phyloP scores from a whole-genome alignment of 2,888 invertebrate genomes.

The Drosophila lutescens region DNA sequence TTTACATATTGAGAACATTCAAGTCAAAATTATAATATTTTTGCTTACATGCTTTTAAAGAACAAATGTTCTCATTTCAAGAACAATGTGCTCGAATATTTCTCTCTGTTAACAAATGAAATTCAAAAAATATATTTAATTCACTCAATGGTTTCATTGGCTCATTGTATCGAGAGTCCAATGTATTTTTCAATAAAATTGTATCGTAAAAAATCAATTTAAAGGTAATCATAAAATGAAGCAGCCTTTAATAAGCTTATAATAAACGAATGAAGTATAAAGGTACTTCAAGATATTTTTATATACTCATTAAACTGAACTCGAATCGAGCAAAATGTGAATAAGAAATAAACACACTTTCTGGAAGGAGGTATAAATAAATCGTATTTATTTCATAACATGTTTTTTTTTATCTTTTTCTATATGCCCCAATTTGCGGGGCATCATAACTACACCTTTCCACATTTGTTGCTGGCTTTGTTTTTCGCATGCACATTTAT shows the following conservation, averaged over 20 bases:
- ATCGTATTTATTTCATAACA: background rate
- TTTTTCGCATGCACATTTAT: slow-evolving; percentile 43
- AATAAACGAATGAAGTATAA: background rate
- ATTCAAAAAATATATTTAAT: background rate
- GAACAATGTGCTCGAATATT: too few species aligned
- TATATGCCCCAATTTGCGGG: background rate
- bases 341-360: background rate
- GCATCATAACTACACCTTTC: slow-evolving; percentile 28
- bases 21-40: too few species aligned
- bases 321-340: too few species aligned
- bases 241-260: background rate
- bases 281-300: background rate
- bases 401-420: background rate
- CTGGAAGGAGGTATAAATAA: background rate
- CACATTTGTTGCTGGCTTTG: slow-evolving; percentile 21
- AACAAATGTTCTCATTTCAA: too few species aligned
- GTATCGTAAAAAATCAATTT: background rate
- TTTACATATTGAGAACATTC: too few species aligned
- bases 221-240: background rate
- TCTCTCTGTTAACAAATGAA: too few species aligned
- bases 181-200: background rate
- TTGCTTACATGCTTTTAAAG: too few species aligned
- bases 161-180: background rate
- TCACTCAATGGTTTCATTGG: background rate
- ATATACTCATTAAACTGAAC: background rate